A percentile compares a stretch with the other conserved stretches of the same genome.
Evolutionary conservation across 2,888 invertebrate species (phyloP).

Genomic region (Heliconius charithonia): DNA sequence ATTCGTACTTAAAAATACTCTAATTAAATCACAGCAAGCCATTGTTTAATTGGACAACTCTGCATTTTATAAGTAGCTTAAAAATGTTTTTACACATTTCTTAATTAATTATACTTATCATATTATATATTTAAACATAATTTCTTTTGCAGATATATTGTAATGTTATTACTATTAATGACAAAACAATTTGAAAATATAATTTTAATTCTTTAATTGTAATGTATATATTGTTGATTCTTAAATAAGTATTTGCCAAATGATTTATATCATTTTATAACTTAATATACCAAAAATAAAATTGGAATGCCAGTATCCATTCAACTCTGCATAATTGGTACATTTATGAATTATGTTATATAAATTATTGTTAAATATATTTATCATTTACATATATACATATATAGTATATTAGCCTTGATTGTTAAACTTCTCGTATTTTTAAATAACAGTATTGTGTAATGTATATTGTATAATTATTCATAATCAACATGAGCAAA

Average conservation of each 20-base stretch:
- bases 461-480: background rate
- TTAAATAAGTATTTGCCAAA: background rate
- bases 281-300: background rate
- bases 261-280: background rate
- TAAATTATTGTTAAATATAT: background rate
- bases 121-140: background rate
- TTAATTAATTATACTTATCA: background rate
- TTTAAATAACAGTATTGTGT: too few species aligned
- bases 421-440: too few species aligned
- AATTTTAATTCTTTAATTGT: background rate
- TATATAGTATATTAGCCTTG: too few species aligned
- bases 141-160: background rate
- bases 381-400: too few species aligned
- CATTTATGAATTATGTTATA: background rate
- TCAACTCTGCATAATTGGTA: too few species aligned
- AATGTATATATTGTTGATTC: background rate
- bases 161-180: background rate
- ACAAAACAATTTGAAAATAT: background rate
- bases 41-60: background rate
- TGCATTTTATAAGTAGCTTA: background rate
- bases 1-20: background rate
- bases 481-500: background rate
- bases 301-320: background rate
- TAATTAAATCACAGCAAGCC: background rate
- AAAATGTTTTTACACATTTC: background rate